Evolutionary conservation across 2,797 vertebrate species (phyloP), one percentile per base, ranked within the genome.

Genomic region (Rallus crepitans): DNA sequence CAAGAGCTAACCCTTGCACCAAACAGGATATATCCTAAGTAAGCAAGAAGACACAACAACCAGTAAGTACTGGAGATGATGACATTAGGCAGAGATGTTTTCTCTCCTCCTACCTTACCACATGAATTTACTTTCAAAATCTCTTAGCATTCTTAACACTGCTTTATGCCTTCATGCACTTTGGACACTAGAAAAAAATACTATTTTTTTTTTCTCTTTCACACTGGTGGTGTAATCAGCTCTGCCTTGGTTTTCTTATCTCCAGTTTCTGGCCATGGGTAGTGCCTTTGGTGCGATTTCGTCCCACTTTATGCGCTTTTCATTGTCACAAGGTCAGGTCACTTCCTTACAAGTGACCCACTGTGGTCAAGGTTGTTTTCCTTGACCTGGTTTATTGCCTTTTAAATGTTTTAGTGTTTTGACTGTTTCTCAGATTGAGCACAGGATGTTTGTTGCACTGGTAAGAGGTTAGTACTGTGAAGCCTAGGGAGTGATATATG

Each of bases 401-500:
- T 76, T 91, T 94, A 93, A 94, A 90, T 66, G 80, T 92, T 95
- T 91, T 89, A 79, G 73, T 94, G 80, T 84, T 94, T 82, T 87
- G 63, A 33, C 88, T 94, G 75, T 93, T 95, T 84, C 81, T 91
- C 88, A 50, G 82, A 56, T 93, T 94, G 93, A 91, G 63, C 85
- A 53, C 59, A 94, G 80, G 81, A 77, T 95, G 86, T 94, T 96
- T 93, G 93, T 93, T 94, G 85, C 77, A 30, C 80, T 77, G 80
- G 37, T 90, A 93, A 90, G 95, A 87, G 88, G 70, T 80, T 89
- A 90, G 91, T 37, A 84, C 93, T 84, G 82, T 4, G 83, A 86
- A 96, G 88, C 87, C 88, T 79, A 89, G 88, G 77, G 96, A 94
- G 88, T 95, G 95, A 96, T 96, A 90, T 95, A 96, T 96, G 91